Evolutionary conservation across 2,888 invertebrate genomes (phyloP), one percentile per base, ranked within the genome.

Genomic region (Amiota minor): DNA sequence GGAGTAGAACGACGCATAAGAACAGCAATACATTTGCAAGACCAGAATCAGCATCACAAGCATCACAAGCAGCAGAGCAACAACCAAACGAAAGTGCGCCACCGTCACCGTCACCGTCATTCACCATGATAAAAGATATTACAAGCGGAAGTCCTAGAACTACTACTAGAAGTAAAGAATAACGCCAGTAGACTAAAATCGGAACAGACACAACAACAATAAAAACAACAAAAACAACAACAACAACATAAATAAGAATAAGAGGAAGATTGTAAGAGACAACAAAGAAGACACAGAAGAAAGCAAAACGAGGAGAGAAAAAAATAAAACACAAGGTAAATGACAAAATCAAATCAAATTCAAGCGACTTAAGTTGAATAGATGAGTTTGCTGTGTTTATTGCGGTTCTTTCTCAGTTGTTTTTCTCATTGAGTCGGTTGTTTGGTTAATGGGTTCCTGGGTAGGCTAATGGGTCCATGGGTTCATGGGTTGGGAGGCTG

Each of bases 331-430:
- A 72, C 73, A 72, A 76, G 80, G 79, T 80, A 80, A 80, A 82
- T 78, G 74, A 79, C 80, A 78, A 81, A 84, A 83, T 81, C 81
- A 81, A 82, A 80, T 81, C 81, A 81, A 79, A 80, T 78, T 78
- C 80, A 76, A 79, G 77, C 78, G 79, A 82, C 76, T 81, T 71
- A 76, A 81, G 79, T 76, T 79, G 79, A 79, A 81, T 81, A 71
- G 74, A 68, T 70, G 72, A 50, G 56, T 70, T 59, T 70, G 47
- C 53, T 69, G 16, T 61, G 35, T 69, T 56, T 69, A 68, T 11
- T 45, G 20, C 20, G 55, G 20, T 50, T 53, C 23, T 18, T 69
- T 23, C 35, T 16, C 12, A 64, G 12, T 14, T 45, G 53, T 45
- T 70, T 59, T 64, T 50, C 20, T 20, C 18, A 18, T 2, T 59